A percentile compares a stretch with the other conserved stretches of the same genome.
These are phyloP conservation scores for Diglossa cyanea DNA, from an alignment of 2,797 vertebrate species.

Conservation along the genomic window DNA sequence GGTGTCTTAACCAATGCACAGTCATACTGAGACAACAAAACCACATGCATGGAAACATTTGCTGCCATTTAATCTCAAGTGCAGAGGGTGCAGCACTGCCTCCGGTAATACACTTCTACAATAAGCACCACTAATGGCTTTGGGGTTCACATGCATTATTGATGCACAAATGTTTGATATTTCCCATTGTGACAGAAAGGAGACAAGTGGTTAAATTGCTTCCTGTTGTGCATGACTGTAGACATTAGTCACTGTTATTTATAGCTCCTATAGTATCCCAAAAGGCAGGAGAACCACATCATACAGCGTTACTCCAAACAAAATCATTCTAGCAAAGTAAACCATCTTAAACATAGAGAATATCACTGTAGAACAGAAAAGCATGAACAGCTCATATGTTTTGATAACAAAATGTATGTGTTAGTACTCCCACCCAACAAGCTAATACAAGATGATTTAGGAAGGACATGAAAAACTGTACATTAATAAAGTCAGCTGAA, in stretches of 20 bases:
- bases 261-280: constrained; percentile 32
- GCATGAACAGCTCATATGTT: not conserved
- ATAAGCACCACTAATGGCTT: not conserved
- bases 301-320: constrained; percentile 27
- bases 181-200: not conserved
- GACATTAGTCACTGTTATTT: constrained; percentile 41
- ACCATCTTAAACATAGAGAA: not conserved
- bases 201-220: constrained; percentile 36
- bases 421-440: not conserved
- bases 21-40: not conserved
- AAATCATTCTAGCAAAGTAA: constrained; percentile 1
- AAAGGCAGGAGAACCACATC: constrained; percentile 11
- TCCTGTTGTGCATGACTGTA: constrained; percentile 16
- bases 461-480: not conserved
- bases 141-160: not conserved
- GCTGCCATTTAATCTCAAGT: not conserved
- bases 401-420: not conserved
- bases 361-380: not conserved
- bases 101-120: not conserved
- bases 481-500: not conserved
- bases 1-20: not conserved
- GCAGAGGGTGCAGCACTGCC: not conserved
- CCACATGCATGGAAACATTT: not conserved
- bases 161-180: not conserved
- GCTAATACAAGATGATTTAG: not conserved